Base-by-base conservation (phyloP, 2,888 invertebrate species). In the Napeogenes sylphis region DNA sequence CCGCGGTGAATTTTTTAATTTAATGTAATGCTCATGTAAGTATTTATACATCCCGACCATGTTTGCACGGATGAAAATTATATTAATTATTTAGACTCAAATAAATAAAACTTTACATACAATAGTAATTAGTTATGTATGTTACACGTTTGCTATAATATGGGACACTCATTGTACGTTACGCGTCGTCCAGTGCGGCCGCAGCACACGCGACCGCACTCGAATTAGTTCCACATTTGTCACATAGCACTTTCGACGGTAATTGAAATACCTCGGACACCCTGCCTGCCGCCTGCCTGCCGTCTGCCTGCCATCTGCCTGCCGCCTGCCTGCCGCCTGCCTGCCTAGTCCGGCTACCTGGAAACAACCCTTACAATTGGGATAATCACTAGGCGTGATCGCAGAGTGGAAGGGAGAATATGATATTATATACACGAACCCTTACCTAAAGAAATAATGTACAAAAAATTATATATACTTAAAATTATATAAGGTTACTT, bases 181-280 rank as follows among this genome's bases (percentile, higher is more conserved):
- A 21, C 47, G 47, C 14, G 47, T 51, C 47, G 58, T 53, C 58
- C 58, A 45, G 30, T 4, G 38, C 21, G 30, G 51, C 21, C 46
- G 58, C 58, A 10, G 35, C 35, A 32, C 56, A 42, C 47, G 13
- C 56, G 10, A 35, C n/a, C 63, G 35, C 65, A 42, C 42, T 55
- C 62, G 47, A 55, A 65, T 63, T 67, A 65, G 59, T 65, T 65
- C 63, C 59, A 59, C 65, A 59, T 63, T 67, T 61, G 61, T 67
- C 59, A 66, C 63, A 67, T 62, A 58, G 62, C 63, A 65, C 61
- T 61, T 61, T 58, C 61, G 47, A 33, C 59, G 56, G 56, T 67
- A 67, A 67, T 67, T 67, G 67, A 63, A 67, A 67, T 67, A 55
- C 67, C 65, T 57, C 58, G 59, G 58, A 58, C 62, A 56, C 21